Evolutionary conservation across 2,113 vertebrate genomes (phyloP).

Genomic region (Vombatus ursinus): DNA sequence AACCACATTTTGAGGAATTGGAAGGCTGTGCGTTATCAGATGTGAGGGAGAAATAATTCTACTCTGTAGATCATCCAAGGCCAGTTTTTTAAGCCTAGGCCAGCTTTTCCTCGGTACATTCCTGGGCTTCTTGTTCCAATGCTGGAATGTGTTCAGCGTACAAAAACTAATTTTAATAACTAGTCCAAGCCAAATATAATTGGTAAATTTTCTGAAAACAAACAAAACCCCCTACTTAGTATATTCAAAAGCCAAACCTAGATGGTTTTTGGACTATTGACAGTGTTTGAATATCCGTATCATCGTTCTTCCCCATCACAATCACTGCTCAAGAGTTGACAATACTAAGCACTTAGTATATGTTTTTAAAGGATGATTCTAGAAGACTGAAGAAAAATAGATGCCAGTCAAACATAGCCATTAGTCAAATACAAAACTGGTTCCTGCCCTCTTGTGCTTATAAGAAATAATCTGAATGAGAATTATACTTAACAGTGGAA

Average conservation of each 20-base stretch:
- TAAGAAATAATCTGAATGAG: not conserved
- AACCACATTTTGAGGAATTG: constrained; percentile 15
- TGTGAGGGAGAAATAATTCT: constrained; percentile 33
- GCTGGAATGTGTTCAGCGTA: not conserved
- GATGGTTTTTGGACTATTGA: not conserved
- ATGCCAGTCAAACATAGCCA: not conserved
- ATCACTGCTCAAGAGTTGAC: not conserved
- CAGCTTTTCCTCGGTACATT: not conserved
- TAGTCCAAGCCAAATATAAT: not conserved
- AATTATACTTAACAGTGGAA: not conserved
- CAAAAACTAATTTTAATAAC: constrained; percentile 19
- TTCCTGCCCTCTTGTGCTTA: not conserved
- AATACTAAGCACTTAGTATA: not conserved
- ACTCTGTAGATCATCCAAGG: not conserved
- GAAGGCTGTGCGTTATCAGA: not conserved
- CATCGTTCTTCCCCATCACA: not conserved
- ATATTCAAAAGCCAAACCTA: not conserved
- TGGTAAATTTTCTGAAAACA: not conserved
- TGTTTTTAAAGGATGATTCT: not conserved
- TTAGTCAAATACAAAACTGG: not conserved
- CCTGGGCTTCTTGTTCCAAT: not conserved
- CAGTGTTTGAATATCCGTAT: not conserved
- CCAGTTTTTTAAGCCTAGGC: constrained; percentile 22
- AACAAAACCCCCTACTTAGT: not conserved
- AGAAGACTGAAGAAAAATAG: not conserved